These are phyloP conservation scores for Ectemnius cavifrons DNA, from an alignment of 2,888 invertebrate genomes.

Conservation along the genomic window DNA sequence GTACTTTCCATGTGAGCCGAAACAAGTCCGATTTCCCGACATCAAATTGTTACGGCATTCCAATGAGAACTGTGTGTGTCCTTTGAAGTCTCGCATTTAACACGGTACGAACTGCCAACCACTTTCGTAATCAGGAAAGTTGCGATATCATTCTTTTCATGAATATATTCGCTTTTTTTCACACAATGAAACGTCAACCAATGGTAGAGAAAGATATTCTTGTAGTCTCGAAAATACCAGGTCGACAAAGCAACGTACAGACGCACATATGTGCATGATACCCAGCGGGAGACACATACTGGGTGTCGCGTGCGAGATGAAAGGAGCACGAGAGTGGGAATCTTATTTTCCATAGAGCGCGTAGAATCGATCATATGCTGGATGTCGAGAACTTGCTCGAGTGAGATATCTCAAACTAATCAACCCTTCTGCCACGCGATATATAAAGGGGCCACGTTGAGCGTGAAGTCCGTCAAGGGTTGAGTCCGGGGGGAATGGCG, in stretches of 20 bases:
- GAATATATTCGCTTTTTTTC: no score
- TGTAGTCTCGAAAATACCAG: no score
- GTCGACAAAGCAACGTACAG: background rate
- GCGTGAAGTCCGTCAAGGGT: no score
- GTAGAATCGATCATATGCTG: constrained; percentile 7
- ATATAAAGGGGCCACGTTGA: no score
- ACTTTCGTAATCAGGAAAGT: no score
- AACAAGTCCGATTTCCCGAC: no score
- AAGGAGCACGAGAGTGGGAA: background rate
- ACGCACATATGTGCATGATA: background rate
- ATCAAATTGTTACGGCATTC: background rate
- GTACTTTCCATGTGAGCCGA: no score
- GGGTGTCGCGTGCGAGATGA: background rate
- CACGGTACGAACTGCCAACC: no score
- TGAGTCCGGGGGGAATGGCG: no score
- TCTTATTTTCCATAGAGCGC: background rate
- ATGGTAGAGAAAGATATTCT: no score
- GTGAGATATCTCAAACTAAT: constrained; percentile 44
- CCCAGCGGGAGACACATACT: background rate
- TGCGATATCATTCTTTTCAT: no score
- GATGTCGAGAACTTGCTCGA: constrained; percentile 51
- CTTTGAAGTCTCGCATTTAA: constrained; percentile 12
- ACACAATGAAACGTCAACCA: no score
- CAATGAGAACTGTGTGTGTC: constrained; percentile 35
- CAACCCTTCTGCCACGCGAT: background rate